Conservation (phyloP, 2,797 vertebrate genomes). For the Pitangus sulphuratus region DNA sequence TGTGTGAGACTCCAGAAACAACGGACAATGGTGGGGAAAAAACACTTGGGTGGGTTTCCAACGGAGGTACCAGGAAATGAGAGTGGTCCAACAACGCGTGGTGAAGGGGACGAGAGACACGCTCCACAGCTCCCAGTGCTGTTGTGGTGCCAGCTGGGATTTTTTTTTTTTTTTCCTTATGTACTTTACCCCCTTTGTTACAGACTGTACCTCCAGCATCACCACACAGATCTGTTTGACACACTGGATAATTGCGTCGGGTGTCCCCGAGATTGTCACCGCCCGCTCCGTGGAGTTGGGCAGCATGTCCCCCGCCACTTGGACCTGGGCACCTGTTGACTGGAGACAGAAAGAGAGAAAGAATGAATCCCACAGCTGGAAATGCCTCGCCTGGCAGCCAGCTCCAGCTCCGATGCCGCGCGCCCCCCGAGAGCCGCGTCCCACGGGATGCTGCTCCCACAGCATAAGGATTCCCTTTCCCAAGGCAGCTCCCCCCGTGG, state of each 20-base stretch:
- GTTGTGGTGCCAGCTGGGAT: not conserved
- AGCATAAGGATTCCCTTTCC: not conserved
- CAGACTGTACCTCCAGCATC: slow-evolving; percentile 94
- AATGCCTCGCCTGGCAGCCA: not conserved
- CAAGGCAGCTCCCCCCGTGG: not conserved
- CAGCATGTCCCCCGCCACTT: slow-evolving; percentile 96
- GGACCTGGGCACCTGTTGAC: slow-evolving; percentile 98
- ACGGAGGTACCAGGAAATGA: slow-evolving; percentile 8
- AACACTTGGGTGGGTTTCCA: not conserved
- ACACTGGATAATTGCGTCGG: slow-evolving; percentile 97
- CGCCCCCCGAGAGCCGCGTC: accelerated
- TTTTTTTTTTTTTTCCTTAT: not conserved
- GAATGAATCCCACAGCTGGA: not conserved
- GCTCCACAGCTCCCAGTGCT: not conserved
- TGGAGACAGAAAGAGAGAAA: slow-evolving; percentile 67
- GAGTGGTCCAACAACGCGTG: not conserved
- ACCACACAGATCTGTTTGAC: slow-evolving; percentile 98
- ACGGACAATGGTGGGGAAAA: not conserved
- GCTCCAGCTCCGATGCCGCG: accelerated
- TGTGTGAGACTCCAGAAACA: not conserved
- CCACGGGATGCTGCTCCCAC: not conserved
- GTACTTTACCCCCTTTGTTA: slow-evolving; percentile 70
- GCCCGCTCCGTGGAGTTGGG: slow-evolving; percentile 97
- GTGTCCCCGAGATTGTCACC: slow-evolving; percentile 97
- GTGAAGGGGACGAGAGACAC: slow-evolving; percentile 18